Percentiles rank a stretch among this genome's conserved stretches.
Evolutionary conservation across 2,797 vertebrate species (phyloP).

Genomic region (Pantherophis alleghaniensis): DNA sequence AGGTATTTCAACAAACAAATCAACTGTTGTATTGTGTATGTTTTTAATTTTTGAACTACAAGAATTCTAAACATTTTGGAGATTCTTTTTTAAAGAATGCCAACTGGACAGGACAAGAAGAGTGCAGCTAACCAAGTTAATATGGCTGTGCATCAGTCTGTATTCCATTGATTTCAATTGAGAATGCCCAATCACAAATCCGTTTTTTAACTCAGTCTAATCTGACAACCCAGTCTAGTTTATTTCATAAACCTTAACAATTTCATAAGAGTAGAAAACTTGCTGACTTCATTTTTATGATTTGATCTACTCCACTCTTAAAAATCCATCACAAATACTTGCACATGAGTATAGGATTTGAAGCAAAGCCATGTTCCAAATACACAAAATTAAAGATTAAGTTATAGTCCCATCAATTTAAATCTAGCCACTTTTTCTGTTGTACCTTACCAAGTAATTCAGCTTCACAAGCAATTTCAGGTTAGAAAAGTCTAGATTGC

Average conservation of each 20-base stretch:
- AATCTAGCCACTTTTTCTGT: background rate
- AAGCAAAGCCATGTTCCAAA: background rate
- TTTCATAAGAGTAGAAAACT: background rate
- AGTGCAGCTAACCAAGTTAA: background rate
- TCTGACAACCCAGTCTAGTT: background rate
- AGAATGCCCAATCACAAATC: background rate
- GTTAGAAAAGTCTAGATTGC: background rate
- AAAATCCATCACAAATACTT: background rate
- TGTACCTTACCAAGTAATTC: background rate
- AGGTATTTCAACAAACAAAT: background rate
- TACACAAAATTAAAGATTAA: background rate
- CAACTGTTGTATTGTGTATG: background rate
- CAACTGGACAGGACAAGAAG: background rate
- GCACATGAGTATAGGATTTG: background rate
- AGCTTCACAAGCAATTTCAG: background rate
- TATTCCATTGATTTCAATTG: background rate
- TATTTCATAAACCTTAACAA: background rate
- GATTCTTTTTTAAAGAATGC: background rate
- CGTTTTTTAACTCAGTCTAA: background rate
- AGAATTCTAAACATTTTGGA: background rate
- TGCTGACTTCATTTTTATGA: background rate
- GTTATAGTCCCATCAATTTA: background rate
- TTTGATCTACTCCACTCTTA: background rate
- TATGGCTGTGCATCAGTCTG: background rate
- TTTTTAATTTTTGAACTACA: background rate